Conservation (phyloP, 1,140 invertebrate species). For the Sinonovacula constricta region DNA sequence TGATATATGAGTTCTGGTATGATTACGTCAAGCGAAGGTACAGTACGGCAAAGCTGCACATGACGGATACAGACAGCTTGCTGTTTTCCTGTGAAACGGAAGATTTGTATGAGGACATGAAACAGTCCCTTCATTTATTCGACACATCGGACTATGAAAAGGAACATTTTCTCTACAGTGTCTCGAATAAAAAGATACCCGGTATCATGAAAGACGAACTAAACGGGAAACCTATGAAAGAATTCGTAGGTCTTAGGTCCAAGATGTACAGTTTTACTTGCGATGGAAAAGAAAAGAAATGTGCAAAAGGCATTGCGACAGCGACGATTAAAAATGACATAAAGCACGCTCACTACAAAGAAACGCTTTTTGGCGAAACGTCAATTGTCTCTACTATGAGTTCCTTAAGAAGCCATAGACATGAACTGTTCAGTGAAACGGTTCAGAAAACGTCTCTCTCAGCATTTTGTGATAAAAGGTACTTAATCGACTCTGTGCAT, state of each 20-base stretch:
- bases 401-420: constrained; percentile 20
- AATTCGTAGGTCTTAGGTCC: constrained; percentile 4
- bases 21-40: constrained; percentile 61
- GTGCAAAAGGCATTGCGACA: constrained; percentile 48
- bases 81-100: constrained; percentile 73
- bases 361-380: constrained; percentile 2
- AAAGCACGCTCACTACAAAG: constrained; percentile 11
- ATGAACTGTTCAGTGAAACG: constrained; percentile 18
- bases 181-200: constrained; percentile 78
- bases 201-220: constrained; percentile 80
- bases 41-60: constrained; percentile 61
- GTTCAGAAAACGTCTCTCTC: constrained; percentile 19
- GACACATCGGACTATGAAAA: constrained; percentile 52
- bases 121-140: constrained; percentile 16
- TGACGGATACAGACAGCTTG: constrained; percentile 78
- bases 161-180: constrained; percentile 42
- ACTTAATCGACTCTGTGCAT: background rate
- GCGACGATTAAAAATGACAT: constrained; percentile 1
- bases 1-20: constrained; percentile 71
- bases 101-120: constrained; percentile 77
- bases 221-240: constrained; percentile 57
- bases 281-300: constrained; percentile 55
- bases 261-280: constrained; percentile 25
- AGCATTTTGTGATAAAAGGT: constrained; percentile 30
- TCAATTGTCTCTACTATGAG: constrained; percentile 23